phyloP scores from a whole-genome alignment of 2,113 vertebrate genomes.

The Tachuris rubrigastra region DNA sequence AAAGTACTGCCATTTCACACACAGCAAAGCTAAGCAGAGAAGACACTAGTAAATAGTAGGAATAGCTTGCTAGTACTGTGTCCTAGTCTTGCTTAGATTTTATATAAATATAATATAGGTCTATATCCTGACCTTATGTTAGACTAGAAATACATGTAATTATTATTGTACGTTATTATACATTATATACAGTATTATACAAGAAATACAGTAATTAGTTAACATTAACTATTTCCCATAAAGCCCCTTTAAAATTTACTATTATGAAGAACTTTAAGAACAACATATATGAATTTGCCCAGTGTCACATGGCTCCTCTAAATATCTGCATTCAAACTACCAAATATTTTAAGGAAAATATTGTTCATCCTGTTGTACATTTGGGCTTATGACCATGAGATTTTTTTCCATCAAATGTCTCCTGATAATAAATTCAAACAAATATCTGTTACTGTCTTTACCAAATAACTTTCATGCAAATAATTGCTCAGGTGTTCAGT shows the following conservation, averaged over 20 bases:
- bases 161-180: no score
- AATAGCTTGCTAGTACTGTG: not conserved
- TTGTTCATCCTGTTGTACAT: not conserved
- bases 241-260: not conserved
- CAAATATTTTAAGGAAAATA: not conserved
- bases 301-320: not conserved
- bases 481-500: not conserved
- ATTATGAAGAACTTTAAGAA: not conserved
- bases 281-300: not conserved
- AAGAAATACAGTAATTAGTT: not conserved
- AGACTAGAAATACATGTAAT: not conserved
- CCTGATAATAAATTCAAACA: not conserved
- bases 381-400: not conserved
- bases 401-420: not conserved
- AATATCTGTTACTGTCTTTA: not conserved
- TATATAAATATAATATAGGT: no score
- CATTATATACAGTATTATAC: no score
- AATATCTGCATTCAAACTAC: not conserved
- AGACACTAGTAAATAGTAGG: not conserved
- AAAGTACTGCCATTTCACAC: not conserved
- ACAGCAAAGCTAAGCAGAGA: not conserved
- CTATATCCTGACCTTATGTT: not conserved
- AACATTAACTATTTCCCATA: not conserved
- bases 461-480: not conserved
- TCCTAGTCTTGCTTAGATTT: not conserved